These are phyloP conservation scores for Orgyia antiqua DNA, from an alignment of 2,888 invertebrate species.

Conservation along the genomic window DNA sequence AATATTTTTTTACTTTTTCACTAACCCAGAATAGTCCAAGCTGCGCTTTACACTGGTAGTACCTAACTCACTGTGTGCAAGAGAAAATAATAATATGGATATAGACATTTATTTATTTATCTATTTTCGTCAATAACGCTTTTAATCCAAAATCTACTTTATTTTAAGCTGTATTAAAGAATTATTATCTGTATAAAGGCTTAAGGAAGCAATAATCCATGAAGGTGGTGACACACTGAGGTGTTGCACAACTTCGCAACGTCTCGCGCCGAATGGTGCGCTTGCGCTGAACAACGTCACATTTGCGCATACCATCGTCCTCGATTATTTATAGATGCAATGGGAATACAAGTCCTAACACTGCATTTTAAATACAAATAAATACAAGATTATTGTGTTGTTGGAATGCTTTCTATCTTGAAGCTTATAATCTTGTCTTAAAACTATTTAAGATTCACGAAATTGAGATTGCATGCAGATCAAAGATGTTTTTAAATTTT, in stretches of 20 bases:
- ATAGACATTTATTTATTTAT: too few species aligned
- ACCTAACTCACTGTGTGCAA: too few species aligned
- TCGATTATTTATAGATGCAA: slow-evolving; percentile 26
- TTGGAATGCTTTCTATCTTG: not conserved
- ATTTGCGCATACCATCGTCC: slow-evolving; percentile 21
- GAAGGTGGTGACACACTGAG: slow-evolving; percentile 51
- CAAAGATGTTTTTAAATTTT: too few species aligned
- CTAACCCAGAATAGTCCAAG: too few species aligned
- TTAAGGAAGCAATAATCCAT: slow-evolving; percentile 37
- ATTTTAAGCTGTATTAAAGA: too few species aligned
- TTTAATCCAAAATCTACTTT: too few species aligned
- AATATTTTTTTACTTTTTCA: too few species aligned
- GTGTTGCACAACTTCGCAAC: slow-evolving; percentile 41
- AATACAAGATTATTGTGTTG: slow-evolving; percentile 2
- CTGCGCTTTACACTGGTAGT: too few species aligned
- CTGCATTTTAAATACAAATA: slow-evolving; percentile 9
- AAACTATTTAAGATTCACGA: not conserved
- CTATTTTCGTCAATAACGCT: too few species aligned
- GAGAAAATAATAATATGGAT: too few species aligned
- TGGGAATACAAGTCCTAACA: slow-evolving; percentile 14
- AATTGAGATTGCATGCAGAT: too few species aligned
- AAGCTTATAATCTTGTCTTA: not conserved
- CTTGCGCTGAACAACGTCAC: too few species aligned
- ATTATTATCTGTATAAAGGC: slow-evolving; percentile 2
- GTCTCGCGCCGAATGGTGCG: slow-evolving; percentile 18